Evolutionary conservation across 2,797 vertebrate species (phyloP).

Genomic region (Semotilus atromaculatus): DNA sequence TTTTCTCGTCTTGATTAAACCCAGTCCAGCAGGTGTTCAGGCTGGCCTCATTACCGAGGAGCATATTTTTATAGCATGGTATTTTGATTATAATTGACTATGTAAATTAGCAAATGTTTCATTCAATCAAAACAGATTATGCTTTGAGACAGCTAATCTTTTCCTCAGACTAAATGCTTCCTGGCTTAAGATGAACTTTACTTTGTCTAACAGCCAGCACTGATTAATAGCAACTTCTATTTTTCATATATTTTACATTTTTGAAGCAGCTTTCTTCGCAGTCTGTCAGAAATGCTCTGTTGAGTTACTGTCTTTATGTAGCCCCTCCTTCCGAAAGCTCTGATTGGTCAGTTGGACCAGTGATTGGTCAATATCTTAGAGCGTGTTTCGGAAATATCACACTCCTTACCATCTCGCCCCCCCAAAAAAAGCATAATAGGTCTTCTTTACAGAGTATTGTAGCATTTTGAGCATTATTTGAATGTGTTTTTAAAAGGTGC

Average conservation of each 20-base stretch:
- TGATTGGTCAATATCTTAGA: background rate
- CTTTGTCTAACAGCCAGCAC: conserved; percentile 25
- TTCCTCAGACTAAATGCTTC: conserved; percentile 51
- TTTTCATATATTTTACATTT: background rate
- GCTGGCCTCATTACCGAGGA: conserved; percentile 49
- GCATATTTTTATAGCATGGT: conserved; percentile 49
- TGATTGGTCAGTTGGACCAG: background rate
- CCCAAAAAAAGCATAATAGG: background rate
- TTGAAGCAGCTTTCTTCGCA: background rate
- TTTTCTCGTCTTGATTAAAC: conserved; percentile 42
- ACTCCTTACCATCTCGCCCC: background rate
- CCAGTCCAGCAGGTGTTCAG: conserved; percentile 54
- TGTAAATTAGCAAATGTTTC: conserved; percentile 61
- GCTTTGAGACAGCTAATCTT: conserved; percentile 52
- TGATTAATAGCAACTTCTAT: conserved; percentile 66
- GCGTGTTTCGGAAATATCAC: background rate
- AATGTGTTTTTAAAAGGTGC: conserved; percentile 76
- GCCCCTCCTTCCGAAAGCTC: background rate
- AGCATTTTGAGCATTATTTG: background rate
- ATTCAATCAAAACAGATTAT: conserved; percentile 58
- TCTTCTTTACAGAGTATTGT: background rate
- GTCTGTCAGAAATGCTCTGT: background rate
- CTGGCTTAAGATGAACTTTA: conserved; percentile 31
- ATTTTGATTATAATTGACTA: conserved; percentile 59
- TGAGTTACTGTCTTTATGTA: background rate